Evolutionary conservation across 2,797 vertebrate genomes (phyloP).

Genomic region (Orientallactaga sibirica): DNA sequence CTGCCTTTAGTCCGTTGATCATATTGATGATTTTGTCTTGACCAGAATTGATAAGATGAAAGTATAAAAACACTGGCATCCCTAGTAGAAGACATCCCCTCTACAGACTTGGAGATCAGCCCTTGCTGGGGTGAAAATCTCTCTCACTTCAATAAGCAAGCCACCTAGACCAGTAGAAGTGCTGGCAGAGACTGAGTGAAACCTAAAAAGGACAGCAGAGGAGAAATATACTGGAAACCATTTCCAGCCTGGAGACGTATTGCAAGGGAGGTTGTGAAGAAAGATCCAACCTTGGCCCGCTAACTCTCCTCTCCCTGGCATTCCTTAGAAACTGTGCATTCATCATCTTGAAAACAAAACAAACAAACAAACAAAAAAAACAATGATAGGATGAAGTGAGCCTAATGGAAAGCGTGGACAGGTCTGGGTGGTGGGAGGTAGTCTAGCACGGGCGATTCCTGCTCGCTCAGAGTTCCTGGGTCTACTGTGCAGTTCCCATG

Average conservation of each 20-base stretch:
- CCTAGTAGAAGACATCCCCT: neutral
- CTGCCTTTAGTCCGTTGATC: neutral
- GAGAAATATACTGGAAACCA: neutral
- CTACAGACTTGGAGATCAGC: neutral
- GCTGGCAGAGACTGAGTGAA: neutral
- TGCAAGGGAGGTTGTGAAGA: too few relatives aligned
- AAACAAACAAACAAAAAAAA: too few relatives aligned
- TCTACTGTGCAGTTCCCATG: neutral
- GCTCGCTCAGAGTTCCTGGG: neutral
- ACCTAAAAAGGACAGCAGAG: neutral
- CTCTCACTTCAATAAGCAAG: neutral
- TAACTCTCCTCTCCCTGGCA: neutral
- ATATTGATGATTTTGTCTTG: neutral
- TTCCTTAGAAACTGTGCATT: neutral
- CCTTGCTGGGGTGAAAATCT: neutral
- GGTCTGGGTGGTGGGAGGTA: neutral
- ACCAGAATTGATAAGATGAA: neutral
- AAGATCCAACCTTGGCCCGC: neutral
- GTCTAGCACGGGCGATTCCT: neutral
- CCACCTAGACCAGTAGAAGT: neutral
- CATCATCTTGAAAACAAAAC: neutral
- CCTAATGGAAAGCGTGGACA: too few relatives aligned
- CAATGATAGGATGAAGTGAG: neutral
- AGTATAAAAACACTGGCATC: neutral
- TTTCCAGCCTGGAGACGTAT: neutral